Conservation (phyloP, 37 sponge, comb jelly and placozoan species). For the Halisarca cf. caerulea region DNA sequence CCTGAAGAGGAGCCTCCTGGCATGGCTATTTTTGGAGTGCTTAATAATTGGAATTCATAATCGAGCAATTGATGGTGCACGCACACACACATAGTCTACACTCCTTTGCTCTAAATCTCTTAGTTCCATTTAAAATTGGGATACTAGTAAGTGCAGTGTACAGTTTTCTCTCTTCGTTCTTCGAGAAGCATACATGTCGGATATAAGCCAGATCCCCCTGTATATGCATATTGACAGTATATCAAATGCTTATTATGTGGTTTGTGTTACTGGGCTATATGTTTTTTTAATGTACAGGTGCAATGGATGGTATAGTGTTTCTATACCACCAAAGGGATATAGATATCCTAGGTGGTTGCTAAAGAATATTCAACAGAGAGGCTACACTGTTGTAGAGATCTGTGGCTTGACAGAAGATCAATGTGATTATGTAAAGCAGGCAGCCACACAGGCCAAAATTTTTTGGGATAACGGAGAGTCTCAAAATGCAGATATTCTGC, state of each 20-base stretch:
- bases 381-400: background rate
- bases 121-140: no score
- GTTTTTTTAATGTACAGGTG: constrained; percentile 30
- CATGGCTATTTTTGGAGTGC: no score
- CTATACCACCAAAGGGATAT: background rate
- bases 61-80: no score
- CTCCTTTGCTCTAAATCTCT: no score
- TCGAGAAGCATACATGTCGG: no score
- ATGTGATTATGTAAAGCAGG: constrained; percentile 16
- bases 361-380: background rate
- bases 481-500: background rate
- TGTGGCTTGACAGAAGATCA: constrained; percentile 4
- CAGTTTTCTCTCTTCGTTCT: no score
- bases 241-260: background rate
- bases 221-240: background rate
- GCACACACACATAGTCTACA: no score
- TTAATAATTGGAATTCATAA: no score
- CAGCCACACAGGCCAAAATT: background rate
- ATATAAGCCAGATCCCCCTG: background rate
- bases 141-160: no score
- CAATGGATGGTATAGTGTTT: constrained; percentile 23
- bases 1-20: no score
- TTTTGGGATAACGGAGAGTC: background rate
- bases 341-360: background rate
- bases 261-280: no score